A percentile compares a stretch with the other conserved stretches of the same genome.
Conservation (phyloP, 1,140 invertebrate species). For the Centruroides sculpturatus region DNA sequence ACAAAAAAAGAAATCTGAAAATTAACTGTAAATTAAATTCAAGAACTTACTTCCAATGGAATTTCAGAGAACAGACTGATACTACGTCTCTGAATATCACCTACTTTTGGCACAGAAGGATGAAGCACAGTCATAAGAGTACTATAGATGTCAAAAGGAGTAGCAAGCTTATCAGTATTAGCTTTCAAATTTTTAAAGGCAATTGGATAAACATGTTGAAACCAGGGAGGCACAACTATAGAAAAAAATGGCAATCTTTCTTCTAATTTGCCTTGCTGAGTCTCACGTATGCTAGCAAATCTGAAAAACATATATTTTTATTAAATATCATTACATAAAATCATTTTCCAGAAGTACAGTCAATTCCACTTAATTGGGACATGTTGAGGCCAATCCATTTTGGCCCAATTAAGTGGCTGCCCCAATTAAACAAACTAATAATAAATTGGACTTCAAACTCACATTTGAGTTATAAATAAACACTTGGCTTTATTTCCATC, state of each 20-base stretch:
- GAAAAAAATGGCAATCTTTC: conserved; percentile 74
- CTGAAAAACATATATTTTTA: conserved; percentile 31
- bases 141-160: conserved; percentile 66
- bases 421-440: too few species aligned
- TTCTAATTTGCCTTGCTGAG: conserved; percentile 75
- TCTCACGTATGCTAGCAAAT: conserved; percentile 57
- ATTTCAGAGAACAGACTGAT: conserved; percentile 48
- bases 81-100: conserved; percentile 40
- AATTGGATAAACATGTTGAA: conserved; percentile 41
- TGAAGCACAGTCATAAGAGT: conserved; percentile 49
- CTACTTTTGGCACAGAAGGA: conserved; percentile 31
- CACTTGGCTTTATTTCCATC: too few species aligned
- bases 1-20: too few species aligned
- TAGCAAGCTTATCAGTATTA: conserved; percentile 52
- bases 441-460: too few species aligned
- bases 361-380: too few species aligned
- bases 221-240: conserved; percentile 53
- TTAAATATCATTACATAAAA: too few species aligned
- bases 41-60: conserved; percentile 38
- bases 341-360: too few species aligned
- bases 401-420: too few species aligned
- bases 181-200: conserved; percentile 45
- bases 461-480: too few species aligned
- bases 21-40: too few species aligned
- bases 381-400: too few species aligned